These are phyloP conservation scores for Spinus olivaceus DNA, from an alignment of 2,797 vertebrate genomes.

Conservation along the genomic window DNA sequence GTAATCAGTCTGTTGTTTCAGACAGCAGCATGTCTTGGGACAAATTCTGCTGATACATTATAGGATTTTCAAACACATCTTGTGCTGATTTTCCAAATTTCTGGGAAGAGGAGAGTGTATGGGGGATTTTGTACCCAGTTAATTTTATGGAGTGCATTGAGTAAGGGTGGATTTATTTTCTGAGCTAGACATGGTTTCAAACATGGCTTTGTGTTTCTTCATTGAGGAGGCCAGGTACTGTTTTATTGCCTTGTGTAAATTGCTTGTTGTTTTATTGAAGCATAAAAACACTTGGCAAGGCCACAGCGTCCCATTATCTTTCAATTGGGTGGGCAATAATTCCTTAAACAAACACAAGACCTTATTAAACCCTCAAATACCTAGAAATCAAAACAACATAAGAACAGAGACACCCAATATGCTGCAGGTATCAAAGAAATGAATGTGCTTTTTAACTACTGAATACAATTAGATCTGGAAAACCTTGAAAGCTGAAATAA, in stretches of 20 bases:
- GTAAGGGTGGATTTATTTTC: conserved; percentile 22
- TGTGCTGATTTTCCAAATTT: background rate
- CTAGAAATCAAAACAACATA: conserved; percentile 23
- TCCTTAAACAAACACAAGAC: conserved; percentile 45
- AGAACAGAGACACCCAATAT: background rate
- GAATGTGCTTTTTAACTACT: background rate
- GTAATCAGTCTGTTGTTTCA: background rate
- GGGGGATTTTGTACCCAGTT: background rate
- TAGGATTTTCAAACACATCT: background rate
- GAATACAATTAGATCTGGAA: background rate
- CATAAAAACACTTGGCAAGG: conserved; percentile 56
- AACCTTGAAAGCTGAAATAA: conserved; percentile 17
- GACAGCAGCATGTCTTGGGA: background rate
- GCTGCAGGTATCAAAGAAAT: background rate
- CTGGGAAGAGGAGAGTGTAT: background rate
- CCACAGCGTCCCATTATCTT: conserved; percentile 33
- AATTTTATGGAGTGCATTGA: conserved; percentile 25
- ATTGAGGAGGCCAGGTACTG: background rate
- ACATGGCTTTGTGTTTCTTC: conserved; percentile 24
- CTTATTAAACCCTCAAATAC: conserved; percentile 43
- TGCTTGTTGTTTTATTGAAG: conserved; percentile 48
- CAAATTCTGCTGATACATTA: background rate
- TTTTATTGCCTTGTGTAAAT: conserved; percentile 58
- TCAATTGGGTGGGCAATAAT: conserved; percentile 36
- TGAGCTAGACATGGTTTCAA: background rate